These are phyloP conservation scores for Latrodectus elegans DNA, from an alignment of 2,888 invertebrate genomes.

Conservation along the genomic window DNA sequence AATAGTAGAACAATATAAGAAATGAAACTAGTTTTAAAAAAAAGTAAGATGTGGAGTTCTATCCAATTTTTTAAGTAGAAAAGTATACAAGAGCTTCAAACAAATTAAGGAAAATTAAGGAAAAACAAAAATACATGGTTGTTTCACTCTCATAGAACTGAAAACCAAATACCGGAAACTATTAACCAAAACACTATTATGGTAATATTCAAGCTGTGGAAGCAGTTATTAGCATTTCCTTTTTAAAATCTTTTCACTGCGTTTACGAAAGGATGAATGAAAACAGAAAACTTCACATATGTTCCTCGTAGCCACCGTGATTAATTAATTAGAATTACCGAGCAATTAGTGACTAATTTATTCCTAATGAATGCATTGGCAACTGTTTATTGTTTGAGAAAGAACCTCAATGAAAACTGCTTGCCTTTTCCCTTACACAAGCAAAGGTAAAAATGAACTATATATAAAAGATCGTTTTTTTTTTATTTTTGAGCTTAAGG, in stretches of 20 bases:
- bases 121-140: too few species aligned
- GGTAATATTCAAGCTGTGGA: not conserved
- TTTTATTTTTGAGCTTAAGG: too few species aligned
- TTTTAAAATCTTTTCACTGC: slow-evolving; percentile 12
- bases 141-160: too few species aligned
- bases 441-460: not conserved
- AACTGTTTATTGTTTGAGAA: slow-evolving; percentile 25
- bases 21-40: too few species aligned
- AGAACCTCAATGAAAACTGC: slow-evolving; percentile 14
- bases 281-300: not conserved
- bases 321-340: slow-evolving; percentile 46
- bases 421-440: slow-evolving; percentile 1
- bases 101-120: too few species aligned
- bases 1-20: too few species aligned
- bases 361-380: slow-evolving; percentile 38
- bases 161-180: too few species aligned
- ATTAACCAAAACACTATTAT: not conserved
- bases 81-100: too few species aligned
- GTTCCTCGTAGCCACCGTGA: slow-evolving; percentile 3
- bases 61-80: too few species aligned
- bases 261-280: not conserved
- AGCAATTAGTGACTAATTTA: slow-evolving; percentile 52
- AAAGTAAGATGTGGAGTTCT: too few species aligned
- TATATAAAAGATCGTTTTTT: not conserved
- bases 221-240: not conserved